Conservation (phyloP, 1,140 invertebrate species). For the Conus betulinus region DNA sequence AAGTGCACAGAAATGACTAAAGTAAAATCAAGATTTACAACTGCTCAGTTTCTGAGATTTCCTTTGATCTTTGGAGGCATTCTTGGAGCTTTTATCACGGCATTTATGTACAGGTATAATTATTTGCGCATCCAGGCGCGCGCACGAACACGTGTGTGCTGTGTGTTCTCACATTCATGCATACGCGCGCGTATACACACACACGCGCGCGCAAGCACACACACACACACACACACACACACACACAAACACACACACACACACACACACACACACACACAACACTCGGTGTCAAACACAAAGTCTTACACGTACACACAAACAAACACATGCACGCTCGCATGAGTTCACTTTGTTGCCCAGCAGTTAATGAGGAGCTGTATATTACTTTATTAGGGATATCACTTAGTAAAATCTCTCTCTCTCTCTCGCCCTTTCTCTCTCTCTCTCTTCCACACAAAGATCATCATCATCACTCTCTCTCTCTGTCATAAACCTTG, state of each 20-base stretch:
- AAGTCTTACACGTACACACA: background rate
- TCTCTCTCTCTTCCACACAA: no score
- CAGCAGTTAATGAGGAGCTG: no score
- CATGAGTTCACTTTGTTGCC: background rate
- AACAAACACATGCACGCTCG: slow-evolving; percentile 14
- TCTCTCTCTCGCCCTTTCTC: no score
- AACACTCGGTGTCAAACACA: no score
- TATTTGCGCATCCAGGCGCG: no score
- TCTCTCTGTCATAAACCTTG: no score
- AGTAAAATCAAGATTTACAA: slow-evolving; percentile 16
- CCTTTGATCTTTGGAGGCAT: slow-evolving; percentile 24
- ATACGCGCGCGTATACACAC: no score
- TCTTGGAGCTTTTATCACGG: slow-evolving; percentile 19
- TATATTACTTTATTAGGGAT: no score
- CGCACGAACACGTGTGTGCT: no score
- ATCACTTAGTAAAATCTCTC: no score
- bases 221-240: slow-evolving; percentile 29
- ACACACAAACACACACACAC: slow-evolving; percentile 23
- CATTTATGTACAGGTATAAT: slow-evolving; percentile 21
- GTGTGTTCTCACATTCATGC: background rate
- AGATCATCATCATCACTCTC: no score
- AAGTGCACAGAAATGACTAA: background rate
- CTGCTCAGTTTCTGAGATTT: slow-evolving; percentile 17
- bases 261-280: slow-evolving; percentile 29
- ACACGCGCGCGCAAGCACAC: background rate